A percentile compares a stretch with the other conserved stretches of the same genome.
Evolutionary conservation across 92 coral and sea anemone species (phyloP).

Genomic region (Parazoanthus swiftii): DNA sequence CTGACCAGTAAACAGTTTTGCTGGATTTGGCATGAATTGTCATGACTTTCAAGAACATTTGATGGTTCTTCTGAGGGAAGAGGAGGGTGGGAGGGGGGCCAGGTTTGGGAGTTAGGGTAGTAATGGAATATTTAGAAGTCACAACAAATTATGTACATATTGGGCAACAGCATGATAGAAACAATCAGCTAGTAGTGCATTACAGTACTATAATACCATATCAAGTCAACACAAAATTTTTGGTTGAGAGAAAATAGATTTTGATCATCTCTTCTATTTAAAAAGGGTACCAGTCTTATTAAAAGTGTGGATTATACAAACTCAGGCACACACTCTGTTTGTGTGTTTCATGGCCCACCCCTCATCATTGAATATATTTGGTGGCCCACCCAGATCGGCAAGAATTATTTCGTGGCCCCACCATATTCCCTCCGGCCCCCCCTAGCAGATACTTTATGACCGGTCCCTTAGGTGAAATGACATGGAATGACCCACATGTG

Average conservation of each 20-base stretch:
- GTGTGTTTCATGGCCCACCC: slow-evolving; percentile 23
- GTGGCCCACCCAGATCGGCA: slow-evolving; percentile 23
- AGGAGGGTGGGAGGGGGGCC: too few relatives aligned
- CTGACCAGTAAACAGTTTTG: not conserved
- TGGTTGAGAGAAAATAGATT: slow-evolving; percentile 38
- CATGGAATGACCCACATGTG: too few relatives aligned
- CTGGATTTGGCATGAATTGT: slow-evolving; percentile 9
- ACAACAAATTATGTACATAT: slow-evolving; percentile 17
- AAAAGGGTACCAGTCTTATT: slow-evolving; percentile 29
- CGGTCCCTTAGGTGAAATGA: too few relatives aligned
- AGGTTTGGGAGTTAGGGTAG: not conserved
- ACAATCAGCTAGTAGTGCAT: not conserved
- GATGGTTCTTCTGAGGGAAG: slow-evolving; percentile 27
- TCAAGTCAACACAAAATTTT: slow-evolving; percentile 17
- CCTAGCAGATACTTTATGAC: too few relatives aligned
- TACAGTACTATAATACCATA: slow-evolving; percentile 7
- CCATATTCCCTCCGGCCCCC: not conserved
- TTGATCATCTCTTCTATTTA: slow-evolving; percentile 24
- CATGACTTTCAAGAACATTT: slow-evolving; percentile 9
- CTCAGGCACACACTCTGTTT: slow-evolving; percentile 18
- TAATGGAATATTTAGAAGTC: slow-evolving; percentile 10
- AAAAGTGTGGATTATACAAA: slow-evolving; percentile 16
- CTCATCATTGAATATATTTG: slow-evolving; percentile 22
- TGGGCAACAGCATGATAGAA: slow-evolving; percentile 11
- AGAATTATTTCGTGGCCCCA: slow-evolving; percentile 22